Percentiles rank a stretch among this genome's conserved stretches.
Evolutionary conservation across 2,888 invertebrate genomes (phyloP).

Genomic region (Punctoribates punctum): DNA sequence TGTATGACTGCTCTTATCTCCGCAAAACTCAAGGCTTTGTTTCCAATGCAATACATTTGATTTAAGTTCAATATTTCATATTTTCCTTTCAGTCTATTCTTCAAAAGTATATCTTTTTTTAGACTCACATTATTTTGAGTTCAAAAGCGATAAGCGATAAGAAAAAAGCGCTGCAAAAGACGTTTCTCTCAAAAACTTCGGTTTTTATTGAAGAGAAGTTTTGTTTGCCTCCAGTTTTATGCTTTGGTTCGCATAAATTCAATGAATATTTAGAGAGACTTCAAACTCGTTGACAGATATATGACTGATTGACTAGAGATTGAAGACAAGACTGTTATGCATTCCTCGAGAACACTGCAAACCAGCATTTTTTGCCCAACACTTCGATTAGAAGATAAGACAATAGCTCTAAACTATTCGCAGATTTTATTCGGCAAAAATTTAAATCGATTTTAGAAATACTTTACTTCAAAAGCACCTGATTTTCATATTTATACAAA

Average conservation of each 20-base stretch:
- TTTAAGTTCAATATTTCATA: no score
- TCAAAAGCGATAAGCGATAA: background rate
- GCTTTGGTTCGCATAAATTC: background rate
- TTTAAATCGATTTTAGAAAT: no score
- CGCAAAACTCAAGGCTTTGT: background rate
- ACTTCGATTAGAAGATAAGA: conserved; percentile 11
- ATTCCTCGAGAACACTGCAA: background rate
- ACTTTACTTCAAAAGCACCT: no score
- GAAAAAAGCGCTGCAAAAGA: background rate
- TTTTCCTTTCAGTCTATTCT: background rate
- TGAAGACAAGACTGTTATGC: background rate
- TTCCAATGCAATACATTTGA: no score
- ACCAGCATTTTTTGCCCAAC: background rate
- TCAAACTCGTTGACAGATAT: conserved; percentile 18
- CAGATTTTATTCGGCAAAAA: no score
- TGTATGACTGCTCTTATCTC: background rate
- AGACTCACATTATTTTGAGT: background rate
- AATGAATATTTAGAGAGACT: background rate
- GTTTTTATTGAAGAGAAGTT: background rate
- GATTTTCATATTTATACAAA: no score
- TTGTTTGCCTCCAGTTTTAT: background rate
- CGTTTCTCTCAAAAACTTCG: background rate
- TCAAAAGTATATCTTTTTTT: background rate
- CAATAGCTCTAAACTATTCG: background rate
- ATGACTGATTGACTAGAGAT: conserved; percentile 12